Evolutionary conservation across 2,797 vertebrate species (phyloP), one percentile per base, ranked within the genome.

Genomic region (Karalla daura): DNA sequence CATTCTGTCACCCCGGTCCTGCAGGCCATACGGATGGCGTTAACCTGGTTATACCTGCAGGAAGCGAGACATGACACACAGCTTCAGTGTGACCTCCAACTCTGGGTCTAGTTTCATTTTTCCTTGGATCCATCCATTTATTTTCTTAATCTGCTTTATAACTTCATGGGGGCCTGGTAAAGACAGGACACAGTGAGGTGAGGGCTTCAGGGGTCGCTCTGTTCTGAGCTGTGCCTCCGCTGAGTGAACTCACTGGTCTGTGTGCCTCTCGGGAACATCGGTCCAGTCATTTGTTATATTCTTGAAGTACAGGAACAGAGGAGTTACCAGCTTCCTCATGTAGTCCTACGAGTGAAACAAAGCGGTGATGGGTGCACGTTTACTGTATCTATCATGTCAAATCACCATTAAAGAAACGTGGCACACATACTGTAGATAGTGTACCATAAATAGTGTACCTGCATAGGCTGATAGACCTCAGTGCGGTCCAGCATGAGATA

Each of bases 401-500:
- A n/a, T n/a, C n/a, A n/a, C n/a, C n/a, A n/a, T n/a, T n/a, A n/a
- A n/a, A n/a, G n/a, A n/a, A n/a, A n/a, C n/a, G n/a, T n/a, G n/a
- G n/a, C n/a, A n/a, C n/a, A 37, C 15, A 20, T 35, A 11, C 10
- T 39, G 17, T 39, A n/a, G n/a, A 15, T 37, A 3, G n/a, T 6
- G 18, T n/a, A 39, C 21, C 35, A 54, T 7, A 60, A 15, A 23
- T 28, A 23, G 3, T 35, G 24, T 23, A 98, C 97, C 95, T 92
- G 86, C 94, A 98, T 94, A 28, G 82, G 79, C 36, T 90, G 89
- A 0, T 95, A 94, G 61, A 96, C 94, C 2, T 95, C 92, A 0
- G 92, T 93, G 18, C 93, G 94, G 63, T 97, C 95, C 13, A 98
- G 93, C 96, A 98, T 96, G 45, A 93, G 93, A 77, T 86, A 66